These are phyloP conservation scores for Ageneiosus marmoratus DNA, from an alignment of 2,113 vertebrate species.

Conservation along the genomic window DNA sequence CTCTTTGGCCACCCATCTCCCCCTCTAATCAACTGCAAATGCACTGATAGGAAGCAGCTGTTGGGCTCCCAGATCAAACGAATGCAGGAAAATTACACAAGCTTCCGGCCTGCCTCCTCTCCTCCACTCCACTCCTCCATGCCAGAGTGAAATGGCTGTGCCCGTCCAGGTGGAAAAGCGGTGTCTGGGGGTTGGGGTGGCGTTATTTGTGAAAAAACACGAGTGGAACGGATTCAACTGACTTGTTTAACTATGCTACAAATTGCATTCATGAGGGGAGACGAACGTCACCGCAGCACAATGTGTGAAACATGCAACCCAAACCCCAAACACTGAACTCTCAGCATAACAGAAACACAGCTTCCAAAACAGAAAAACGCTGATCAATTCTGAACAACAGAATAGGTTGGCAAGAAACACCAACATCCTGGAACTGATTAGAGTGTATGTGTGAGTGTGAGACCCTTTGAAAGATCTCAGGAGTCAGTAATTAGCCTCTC, in stretches of 20 bases:
- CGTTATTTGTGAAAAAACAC: not conserved
- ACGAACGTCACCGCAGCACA: not conserved
- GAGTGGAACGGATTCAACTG: not conserved
- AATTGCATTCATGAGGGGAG: constrained; percentile 18
- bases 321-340: not conserved
- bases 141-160: constrained; percentile 30
- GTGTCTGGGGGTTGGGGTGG: not conserved
- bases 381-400: constrained; percentile 18
- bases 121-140: constrained; percentile 46
- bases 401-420: constrained; percentile 28
- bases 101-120: constrained; percentile 66
- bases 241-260: constrained; percentile 13
- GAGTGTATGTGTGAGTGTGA: constrained; percentile 10
- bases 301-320: not conserved
- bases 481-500: constrained; percentile 23
- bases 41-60: constrained; percentile 80
- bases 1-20: constrained; percentile 75
- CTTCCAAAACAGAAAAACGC: constrained; percentile 28
- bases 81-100: constrained; percentile 68
- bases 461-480: constrained; percentile 6
- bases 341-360: not conserved
- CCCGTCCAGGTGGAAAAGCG: constrained; percentile 7
- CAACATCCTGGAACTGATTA: constrained; percentile 40
- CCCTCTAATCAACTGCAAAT: constrained; percentile 79
- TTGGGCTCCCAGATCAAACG: constrained; percentile 72